Conservation (phyloP, 1,140 invertebrate species). For the Nymphalis io region DNA sequence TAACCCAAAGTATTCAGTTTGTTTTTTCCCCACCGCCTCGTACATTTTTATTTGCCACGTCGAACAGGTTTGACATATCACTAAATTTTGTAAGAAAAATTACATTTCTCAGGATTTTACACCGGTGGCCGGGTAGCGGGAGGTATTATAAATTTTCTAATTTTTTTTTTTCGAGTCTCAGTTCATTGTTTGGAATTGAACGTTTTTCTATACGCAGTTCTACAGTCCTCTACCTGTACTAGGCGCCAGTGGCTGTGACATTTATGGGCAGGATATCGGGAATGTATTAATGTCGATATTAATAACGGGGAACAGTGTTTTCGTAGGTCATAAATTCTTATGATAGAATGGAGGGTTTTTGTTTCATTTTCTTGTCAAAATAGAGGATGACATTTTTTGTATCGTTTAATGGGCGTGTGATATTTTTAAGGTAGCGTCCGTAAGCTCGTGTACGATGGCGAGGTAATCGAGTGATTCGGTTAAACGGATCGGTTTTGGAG, state of each 20-base stretch:
- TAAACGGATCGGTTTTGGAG: constrained; percentile 63
- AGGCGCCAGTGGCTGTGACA: constrained; percentile 77
- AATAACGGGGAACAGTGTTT: constrained; percentile 68
- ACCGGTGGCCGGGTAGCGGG: constrained; percentile 67
- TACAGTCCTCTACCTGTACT: constrained; percentile 70
- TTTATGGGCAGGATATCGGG: constrained; percentile 77
- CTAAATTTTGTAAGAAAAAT: constrained; percentile 80
- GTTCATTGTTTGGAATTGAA: constrained; percentile 62
- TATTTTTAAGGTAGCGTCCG: constrained; percentile 44
- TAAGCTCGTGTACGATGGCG: constrained; percentile 26
- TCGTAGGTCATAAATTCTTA: constrained; percentile 68
- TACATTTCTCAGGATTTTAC: constrained; percentile 73
- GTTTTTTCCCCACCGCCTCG: constrained; percentile 61
- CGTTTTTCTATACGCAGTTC: constrained; percentile 67
- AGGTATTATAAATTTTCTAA: constrained; percentile 75
- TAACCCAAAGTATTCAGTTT: constrained; percentile 69
- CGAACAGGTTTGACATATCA: constrained; percentile 79
- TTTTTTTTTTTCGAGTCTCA: constrained; percentile 64
- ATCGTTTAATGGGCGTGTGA: constrained; percentile 53
- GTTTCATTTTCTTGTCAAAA: constrained; percentile 68
- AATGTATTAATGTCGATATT: constrained; percentile 77
- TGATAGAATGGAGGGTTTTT: constrained; percentile 50
- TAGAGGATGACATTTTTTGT: constrained; percentile 60
- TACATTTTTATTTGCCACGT: constrained; percentile 79
- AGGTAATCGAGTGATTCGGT: constrained; percentile 51